Evolutionary conservation across 2,113 vertebrate species (phyloP).

Genomic region (Picathartes gymnocephalus): DNA sequence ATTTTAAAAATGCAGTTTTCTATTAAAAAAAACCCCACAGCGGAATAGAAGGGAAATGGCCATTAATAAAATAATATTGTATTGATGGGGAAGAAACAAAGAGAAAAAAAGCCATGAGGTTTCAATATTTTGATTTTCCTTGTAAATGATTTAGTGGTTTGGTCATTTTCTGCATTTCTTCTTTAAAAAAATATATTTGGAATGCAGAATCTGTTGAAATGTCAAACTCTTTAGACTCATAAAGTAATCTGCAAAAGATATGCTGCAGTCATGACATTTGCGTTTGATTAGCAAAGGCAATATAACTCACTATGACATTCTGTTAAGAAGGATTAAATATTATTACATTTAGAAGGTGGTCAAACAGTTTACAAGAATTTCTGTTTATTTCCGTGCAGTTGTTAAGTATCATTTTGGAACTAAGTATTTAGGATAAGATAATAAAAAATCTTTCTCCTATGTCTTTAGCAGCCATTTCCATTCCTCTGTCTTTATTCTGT

Average conservation of each 20-base stretch:
- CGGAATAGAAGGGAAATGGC: fast-evolving
- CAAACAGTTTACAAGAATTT: not conserved
- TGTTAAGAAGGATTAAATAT: not conserved
- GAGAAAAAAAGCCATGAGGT: not conserved
- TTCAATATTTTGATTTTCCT: not conserved
- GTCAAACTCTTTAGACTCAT: not conserved
- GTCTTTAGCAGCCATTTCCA: not conserved
- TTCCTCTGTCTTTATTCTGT: not conserved
- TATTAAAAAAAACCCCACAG: not conserved
- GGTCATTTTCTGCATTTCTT: not conserved
- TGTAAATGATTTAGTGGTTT: not conserved
- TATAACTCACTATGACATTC: not conserved
- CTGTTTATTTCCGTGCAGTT: not conserved
- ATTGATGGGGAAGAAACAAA: fast-evolving
- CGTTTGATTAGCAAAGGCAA: not conserved
- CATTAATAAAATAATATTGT: not conserved
- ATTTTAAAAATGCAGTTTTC: not conserved
- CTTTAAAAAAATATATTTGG: not conserved
- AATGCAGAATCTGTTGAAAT: not conserved
- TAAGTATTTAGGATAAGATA: not conserved
- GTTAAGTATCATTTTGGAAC: not conserved
- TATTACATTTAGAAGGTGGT: not conserved
- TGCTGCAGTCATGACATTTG: not conserved
- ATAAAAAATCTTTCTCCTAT: not conserved
- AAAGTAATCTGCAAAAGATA: slow-evolving; percentile 10